These are phyloP conservation scores for Sus cebifrons DNA, from an alignment of 2,797 vertebrate species.

Conservation along the genomic window DNA sequence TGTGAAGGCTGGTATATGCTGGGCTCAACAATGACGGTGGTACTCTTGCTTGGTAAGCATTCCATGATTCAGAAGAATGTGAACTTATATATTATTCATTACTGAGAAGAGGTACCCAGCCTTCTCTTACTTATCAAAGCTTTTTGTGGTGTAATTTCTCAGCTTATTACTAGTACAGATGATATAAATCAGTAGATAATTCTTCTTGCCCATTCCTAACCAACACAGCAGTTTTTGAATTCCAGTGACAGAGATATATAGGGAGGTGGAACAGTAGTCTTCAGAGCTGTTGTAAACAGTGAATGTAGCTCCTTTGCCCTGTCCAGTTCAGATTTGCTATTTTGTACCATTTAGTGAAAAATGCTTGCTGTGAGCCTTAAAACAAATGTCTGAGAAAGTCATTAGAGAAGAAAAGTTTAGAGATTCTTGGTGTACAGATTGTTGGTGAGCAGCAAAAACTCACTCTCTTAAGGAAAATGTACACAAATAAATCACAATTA, in stretches of 20 bases:
- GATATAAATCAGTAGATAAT: conserved; percentile 65
- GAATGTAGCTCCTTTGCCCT: neutral
- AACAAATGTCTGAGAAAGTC: neutral
- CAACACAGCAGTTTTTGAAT: conserved; percentile 36
- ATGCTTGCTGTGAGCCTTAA: neutral
- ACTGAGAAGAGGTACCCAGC: conserved; percentile 22
- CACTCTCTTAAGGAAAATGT: neutral
- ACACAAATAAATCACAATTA: conserved; percentile 43
- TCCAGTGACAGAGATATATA: conserved; percentile 59
- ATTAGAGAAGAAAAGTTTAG: conserved; percentile 6
- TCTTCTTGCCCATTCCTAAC: conserved; percentile 54
- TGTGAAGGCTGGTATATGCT: neutral
- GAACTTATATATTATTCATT: conserved; percentile 64
- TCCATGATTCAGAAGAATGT: conserved; percentile 19
- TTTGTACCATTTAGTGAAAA: conserved; percentile 30
- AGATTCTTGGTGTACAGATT: neutral
- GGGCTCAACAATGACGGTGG: neutral
- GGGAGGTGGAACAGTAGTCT: neutral
- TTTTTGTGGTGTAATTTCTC: conserved; percentile 38
- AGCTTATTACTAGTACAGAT: conserved; percentile 26
- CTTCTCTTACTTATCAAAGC: conserved; percentile 41
- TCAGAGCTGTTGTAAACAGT: neutral
- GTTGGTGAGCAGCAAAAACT: neutral
- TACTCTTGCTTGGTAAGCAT: neutral
- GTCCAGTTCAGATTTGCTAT: neutral